A percentile compares a stretch with the other conserved stretches of the same genome.
Evolutionary conservation across 2,888 invertebrate species (phyloP).

Genomic region (Gastracanthus pulcherrimus): DNA sequence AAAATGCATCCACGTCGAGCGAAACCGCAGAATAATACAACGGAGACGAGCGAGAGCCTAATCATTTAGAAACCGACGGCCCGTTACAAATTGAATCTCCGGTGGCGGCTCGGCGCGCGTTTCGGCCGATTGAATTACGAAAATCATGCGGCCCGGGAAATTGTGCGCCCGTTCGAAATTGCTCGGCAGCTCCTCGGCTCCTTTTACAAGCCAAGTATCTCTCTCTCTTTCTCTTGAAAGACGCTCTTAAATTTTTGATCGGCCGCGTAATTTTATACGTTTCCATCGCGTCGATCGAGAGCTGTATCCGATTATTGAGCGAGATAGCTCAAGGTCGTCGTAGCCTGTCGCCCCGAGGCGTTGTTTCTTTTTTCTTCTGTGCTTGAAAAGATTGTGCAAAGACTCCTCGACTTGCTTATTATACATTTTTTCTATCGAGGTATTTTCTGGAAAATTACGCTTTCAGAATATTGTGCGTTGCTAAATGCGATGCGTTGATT

Average conservation of each 20-base stretch:
- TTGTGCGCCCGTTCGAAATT: too few species aligned
- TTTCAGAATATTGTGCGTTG: background rate
- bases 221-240: background rate
- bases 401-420: too few species aligned
- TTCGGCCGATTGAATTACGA: slow-evolving; percentile 9
- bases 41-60: background rate
- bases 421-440: too few species aligned
- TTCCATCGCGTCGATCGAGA: too few species aligned
- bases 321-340: background rate
- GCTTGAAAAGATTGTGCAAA: too few species aligned
- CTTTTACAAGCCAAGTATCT: too few species aligned
- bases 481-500: background rate
- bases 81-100: slow-evolving; percentile 11
- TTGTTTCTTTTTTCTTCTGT: background rate
- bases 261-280: too few species aligned
- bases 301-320: too few species aligned
- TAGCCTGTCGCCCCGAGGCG: background rate
- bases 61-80: background rate
- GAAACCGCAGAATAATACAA: background rate
- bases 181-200: background rate
- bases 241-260: too few species aligned
- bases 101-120: slow-evolving; percentile 6
- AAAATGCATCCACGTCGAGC: background rate
- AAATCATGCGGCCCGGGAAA: slow-evolving; percentile 5
- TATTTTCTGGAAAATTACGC: too few species aligned